These are phyloP conservation scores for Caranx ignobilis DNA, from an alignment of 2,113 vertebrate species.

Conservation along the genomic window DNA sequence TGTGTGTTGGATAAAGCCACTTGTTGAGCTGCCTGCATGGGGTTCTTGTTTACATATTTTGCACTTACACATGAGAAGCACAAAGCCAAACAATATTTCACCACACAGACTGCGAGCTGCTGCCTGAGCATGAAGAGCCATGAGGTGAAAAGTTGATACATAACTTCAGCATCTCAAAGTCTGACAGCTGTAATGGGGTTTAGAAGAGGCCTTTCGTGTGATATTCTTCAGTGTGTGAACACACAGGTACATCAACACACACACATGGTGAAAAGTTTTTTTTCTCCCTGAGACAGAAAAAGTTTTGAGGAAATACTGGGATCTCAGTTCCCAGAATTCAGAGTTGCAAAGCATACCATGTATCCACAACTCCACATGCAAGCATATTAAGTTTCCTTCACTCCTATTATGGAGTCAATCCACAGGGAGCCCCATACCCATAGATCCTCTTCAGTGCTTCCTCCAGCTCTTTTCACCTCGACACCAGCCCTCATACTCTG, in stretches of 20 bases:
- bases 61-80: not conserved
- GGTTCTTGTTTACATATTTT: conserved; percentile 15
- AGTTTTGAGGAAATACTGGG: not conserved
- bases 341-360: not conserved
- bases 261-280: not conserved
- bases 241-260: not conserved
- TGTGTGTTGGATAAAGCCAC: not conserved
- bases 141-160: not conserved
- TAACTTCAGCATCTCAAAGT: not conserved
- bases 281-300: not conserved
- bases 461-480: not conserved
- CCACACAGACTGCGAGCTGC: not conserved
- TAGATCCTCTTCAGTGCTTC: not conserved
- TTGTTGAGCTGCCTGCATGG: not conserved
- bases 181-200: conserved; percentile 2
- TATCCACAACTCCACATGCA: not conserved
- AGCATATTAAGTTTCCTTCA: conserved; percentile 6
- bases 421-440: not conserved
- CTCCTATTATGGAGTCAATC: not conserved
- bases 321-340: not conserved
- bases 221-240: not conserved
- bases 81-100: not conserved
- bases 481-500: not conserved
- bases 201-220: not conserved
- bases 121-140: not conserved